These are phyloP conservation scores for Rattus norvegicus DNA, from an alignment of 2,113 vertebrate species.

Conservation along the genomic window GRCr8 NC_086020.1:112986001-112986500, in stretches of 20 bases:
- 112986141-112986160: neutral
- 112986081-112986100: neutral
- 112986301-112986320: slow-evolving; percentile 23
- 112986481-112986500: neutral
- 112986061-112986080: neutral
- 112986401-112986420: neutral
- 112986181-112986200: neutral
- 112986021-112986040: neutral
- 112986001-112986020: neutral
- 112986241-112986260: neutral
- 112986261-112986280: slow-evolving; percentile 29
- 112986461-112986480: slow-evolving; percentile 5
- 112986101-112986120: neutral
- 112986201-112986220: neutral
- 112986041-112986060: neutral
- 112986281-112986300: slow-evolving; percentile 41
- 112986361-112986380: slow-evolving; percentile 33
- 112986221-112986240: slow-evolving; percentile 33
- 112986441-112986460: neutral
- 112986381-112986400: slow-evolving; percentile 34
- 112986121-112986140: neutral
- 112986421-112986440: slow-evolving; percentile 14
- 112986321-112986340: slow-evolving; percentile 23
- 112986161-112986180: neutral
- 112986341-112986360: slow-evolving; percentile 16